Base-by-base conservation (phyloP, 1,140 invertebrate genomes). In the Plectrocnemia conspersa region DNA sequence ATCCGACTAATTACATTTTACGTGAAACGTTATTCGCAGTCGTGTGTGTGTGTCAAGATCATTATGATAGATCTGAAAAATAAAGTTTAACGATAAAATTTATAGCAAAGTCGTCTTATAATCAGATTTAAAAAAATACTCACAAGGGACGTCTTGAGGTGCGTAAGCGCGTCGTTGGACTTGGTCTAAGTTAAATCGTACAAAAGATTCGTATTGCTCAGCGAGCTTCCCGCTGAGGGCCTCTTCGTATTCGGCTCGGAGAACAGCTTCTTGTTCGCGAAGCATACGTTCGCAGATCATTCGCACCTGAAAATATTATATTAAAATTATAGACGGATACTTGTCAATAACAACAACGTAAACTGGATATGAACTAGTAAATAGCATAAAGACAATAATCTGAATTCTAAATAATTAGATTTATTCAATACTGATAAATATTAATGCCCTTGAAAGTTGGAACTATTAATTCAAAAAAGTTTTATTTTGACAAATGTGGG, bases 191-290 rank as follows among this genome's bases (percentile, higher is more conserved):
- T 93, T 97, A 73, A 97, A 97, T 74, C 93, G 95, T 16, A 97
- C 91, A 75, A 97, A 97, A 64, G 92, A 88, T 75, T 97, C 93
- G 70, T 97, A 97, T 74, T 98, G 94, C 75, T 98, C 94, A 38
- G 92, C 88, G 62, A 97, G 80, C 77, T 97, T 97, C 68, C 81
- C 82, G 64, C 84, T 89, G 60, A 98, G 79, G 62, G 93, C 91
- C 62, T 85, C 82, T 74, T 97, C 91, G 72, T 97, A 98, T 75
- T 96, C 88, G 68, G 93, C 88, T 65, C 91, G 81, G 49, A 98
- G 85, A 67, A 91, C 83, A 63, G 83, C 83, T 75, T 97, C 94
- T 61, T 91, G 84, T 66, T 97, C 94, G 67, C 89, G 88, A 32
- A 97, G 76, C 88, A 98, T 89, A 62, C 91, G 81, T 73, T 96